phyloP scores from a whole-genome alignment of 2,797 vertebrate species.

The Anabacerthia variegaticeps region DNA sequence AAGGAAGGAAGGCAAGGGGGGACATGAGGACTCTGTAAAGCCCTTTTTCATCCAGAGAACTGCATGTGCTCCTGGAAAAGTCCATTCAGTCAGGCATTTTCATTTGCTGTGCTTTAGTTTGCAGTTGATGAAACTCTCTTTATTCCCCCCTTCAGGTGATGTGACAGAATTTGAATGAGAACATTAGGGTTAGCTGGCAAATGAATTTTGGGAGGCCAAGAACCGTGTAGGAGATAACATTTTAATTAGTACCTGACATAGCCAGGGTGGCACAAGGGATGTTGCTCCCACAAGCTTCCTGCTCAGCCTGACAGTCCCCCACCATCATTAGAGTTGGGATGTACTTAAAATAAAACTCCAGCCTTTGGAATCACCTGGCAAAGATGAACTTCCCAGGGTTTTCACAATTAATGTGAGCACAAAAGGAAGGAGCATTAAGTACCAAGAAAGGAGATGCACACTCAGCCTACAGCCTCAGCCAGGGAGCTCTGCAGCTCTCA shows the following conservation, averaged over 20 bases:
- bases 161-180: neutral
- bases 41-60: neutral
- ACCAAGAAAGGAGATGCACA: neutral
- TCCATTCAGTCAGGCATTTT: neutral
- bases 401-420: neutral
- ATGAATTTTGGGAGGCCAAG: neutral
- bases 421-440: neutral
- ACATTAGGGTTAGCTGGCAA: neutral
- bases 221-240: neutral
- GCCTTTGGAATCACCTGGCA: neutral
- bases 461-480: neutral
- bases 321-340: neutral
- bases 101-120: neutral
- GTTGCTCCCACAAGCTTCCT: neutral
- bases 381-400: neutral
- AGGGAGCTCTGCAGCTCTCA: slow-evolving; percentile 17
- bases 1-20: neutral
- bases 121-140: neutral
- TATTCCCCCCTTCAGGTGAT: neutral
- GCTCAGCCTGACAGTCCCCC: neutral
- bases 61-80: neutral
- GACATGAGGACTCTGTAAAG: neutral
- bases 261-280: neutral
- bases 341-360: neutral
- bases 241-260: neutral